Evolutionary conservation across 2,113 vertebrate species (phyloP).

Genomic region (Carassius carassius): DNA sequence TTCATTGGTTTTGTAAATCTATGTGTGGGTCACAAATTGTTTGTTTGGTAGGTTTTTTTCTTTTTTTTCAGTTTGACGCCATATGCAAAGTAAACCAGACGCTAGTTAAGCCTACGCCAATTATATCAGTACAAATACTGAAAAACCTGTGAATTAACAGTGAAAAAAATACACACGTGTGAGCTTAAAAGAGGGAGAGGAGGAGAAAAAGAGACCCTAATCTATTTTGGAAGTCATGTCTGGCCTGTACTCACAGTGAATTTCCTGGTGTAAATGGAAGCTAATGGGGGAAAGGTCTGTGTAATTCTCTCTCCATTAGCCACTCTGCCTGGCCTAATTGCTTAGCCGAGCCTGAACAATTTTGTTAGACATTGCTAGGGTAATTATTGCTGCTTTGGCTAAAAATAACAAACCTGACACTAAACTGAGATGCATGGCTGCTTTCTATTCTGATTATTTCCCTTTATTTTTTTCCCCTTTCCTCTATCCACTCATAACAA

Average conservation of each 20-base stretch:
- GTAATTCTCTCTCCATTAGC: slow-evolving; percentile 78
- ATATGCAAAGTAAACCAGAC: not conserved
- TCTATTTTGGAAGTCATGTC: slow-evolving; percentile 72
- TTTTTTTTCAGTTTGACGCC: not conserved
- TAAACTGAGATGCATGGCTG: slow-evolving; percentile 50
- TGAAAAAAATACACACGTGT: not conserved
- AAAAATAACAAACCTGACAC: slow-evolving; percentile 70
- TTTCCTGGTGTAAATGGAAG: slow-evolving; percentile 75
- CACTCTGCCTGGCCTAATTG: slow-evolving; percentile 75
- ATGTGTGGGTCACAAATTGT: not conserved
- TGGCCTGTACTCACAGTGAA: slow-evolving; percentile 67
- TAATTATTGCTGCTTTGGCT: slow-evolving; percentile 75
- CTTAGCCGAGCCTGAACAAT: slow-evolving; percentile 77
- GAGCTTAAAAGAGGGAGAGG: slow-evolving; percentile 31
- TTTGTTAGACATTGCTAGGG: slow-evolving; percentile 73
- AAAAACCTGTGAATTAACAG: not conserved
- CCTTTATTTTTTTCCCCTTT: not conserved
- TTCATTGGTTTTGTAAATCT: not conserved
- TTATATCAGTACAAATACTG: slow-evolving; percentile 11
- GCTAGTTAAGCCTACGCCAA: not conserved
- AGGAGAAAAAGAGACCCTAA: slow-evolving; percentile 53
- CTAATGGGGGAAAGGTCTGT: slow-evolving; percentile 77
- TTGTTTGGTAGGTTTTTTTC: not conserved
- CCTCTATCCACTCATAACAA: not conserved
- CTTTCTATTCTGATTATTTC: slow-evolving; percentile 25